phyloP scores from a whole-genome alignment of 2,797 vertebrate species.

The Poeciliopsis gracilis region DNA sequence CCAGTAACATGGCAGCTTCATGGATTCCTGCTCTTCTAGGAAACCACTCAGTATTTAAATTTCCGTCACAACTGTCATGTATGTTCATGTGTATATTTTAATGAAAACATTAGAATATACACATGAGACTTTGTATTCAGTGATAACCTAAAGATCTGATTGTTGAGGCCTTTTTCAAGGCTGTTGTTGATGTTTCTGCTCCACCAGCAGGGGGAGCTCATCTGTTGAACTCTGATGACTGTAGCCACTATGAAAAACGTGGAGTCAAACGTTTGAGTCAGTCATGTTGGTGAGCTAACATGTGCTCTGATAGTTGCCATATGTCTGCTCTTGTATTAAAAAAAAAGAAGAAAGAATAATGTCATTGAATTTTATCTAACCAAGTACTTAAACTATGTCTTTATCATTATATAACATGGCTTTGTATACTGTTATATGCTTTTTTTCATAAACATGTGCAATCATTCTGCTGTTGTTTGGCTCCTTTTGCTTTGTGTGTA shows the following conservation, averaged over 20 bases:
- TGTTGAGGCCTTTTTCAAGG: not conserved
- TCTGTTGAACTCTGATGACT: slow-evolving; percentile 19
- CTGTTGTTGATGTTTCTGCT: not conserved
- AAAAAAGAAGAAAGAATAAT: not conserved
- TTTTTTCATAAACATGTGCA: slow-evolving; percentile 67
- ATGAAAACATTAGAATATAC: not conserved
- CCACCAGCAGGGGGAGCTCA: not conserved
- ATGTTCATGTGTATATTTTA: not conserved
- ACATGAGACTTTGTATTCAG: not conserved
- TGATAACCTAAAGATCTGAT: not conserved
- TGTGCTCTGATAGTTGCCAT: slow-evolving; percentile 37
- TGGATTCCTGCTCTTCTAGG: slow-evolving; percentile 32
- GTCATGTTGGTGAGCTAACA: slow-evolving; percentile 5
- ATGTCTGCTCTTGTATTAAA: slow-evolving; percentile 38
- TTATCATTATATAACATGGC: slow-evolving; percentile 39
- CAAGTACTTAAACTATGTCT: slow-evolving; percentile 45
- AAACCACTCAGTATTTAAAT: slow-evolving; percentile 47
- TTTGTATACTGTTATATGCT: slow-evolving; percentile 53
- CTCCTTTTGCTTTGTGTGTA: not conserved
- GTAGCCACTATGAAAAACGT: slow-evolving; percentile 33
- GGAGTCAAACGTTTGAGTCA: slow-evolving; percentile 44
- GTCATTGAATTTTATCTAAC: slow-evolving; percentile 43
- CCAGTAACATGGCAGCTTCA: slow-evolving; percentile 54
- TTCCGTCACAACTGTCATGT: not conserved
- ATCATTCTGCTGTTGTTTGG: slow-evolving; percentile 28